Percentiles rank a stretch among this genome's conserved stretches.
These are phyloP conservation scores for Phragmatobia fuliginosa DNA, from an alignment of 2,888 invertebrate genomes.

Conservation along the genomic window DNA sequence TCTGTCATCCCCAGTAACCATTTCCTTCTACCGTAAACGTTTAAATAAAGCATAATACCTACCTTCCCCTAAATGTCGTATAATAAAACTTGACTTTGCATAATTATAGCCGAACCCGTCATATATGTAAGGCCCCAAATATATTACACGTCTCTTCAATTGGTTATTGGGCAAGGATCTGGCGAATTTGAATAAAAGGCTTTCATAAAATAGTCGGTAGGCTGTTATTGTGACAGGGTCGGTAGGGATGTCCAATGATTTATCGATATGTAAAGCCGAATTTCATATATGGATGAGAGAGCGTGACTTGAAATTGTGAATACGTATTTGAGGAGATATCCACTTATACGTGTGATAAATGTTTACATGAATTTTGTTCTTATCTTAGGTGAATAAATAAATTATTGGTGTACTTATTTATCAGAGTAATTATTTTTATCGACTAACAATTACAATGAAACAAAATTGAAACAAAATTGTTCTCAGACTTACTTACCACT, in stretches of 20 bases:
- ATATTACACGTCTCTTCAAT: slow-evolving; percentile 64
- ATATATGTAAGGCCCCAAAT: slow-evolving; percentile 66
- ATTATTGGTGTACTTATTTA: not conserved
- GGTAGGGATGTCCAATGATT: slow-evolving; percentile 54
- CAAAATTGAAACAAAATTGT: too few relatives aligned
- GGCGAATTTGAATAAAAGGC: slow-evolving; percentile 84
- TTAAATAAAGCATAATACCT: slow-evolving; percentile 39
- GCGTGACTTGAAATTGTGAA: slow-evolving; percentile 15
- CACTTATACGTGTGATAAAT: not conserved
- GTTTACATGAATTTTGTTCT: not conserved
- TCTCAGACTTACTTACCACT: too few relatives aligned
- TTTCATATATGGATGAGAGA: slow-evolving; percentile 13
- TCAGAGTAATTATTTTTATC: too few relatives aligned
- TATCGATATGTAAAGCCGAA: slow-evolving; percentile 34
- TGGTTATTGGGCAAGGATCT: slow-evolving; percentile 79
- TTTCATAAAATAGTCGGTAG: slow-evolving; percentile 80
- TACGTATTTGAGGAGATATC: not conserved
- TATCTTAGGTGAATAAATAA: not conserved
- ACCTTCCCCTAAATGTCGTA: slow-evolving; percentile 44
- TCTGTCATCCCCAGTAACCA: not conserved
- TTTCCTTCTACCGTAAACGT: slow-evolving; percentile 27
- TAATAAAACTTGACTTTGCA: slow-evolving; percentile 50
- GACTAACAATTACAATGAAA: too few relatives aligned
- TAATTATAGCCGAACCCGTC: slow-evolving; percentile 47
- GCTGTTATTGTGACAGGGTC: slow-evolving; percentile 74